These are phyloP conservation scores for Bovichtus diacanthus DNA, from an alignment of 2,797 vertebrate genomes.

Conservation along the genomic window DNA sequence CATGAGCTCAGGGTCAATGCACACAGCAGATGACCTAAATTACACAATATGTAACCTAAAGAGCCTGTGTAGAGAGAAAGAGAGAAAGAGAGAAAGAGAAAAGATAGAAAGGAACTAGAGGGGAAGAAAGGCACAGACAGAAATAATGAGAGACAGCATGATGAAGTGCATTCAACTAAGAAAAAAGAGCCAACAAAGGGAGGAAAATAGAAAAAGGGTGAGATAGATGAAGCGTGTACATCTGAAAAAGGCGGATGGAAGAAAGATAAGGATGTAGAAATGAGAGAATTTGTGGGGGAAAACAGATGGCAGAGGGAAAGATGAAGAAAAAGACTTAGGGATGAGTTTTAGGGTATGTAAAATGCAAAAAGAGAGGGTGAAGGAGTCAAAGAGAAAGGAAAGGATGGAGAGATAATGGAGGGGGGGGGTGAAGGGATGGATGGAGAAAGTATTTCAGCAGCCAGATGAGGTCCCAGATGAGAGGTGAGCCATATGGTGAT, in stretches of 20 bases:
- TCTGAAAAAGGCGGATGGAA: slow-evolving; percentile 17
- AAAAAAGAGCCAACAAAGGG: neutral
- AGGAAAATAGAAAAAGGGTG: neutral
- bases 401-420: neutral
- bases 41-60: slow-evolving; percentile 28
- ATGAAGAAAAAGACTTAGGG: neutral
- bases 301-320: neutral
- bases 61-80: neutral
- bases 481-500: slow-evolving; percentile 53
- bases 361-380: neutral
- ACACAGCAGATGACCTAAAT: slow-evolving; percentile 25
- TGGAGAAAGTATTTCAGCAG: slow-evolving; percentile 19
- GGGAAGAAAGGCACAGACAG: neutral
- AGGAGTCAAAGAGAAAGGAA: neutral
- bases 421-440: slow-evolving; percentile 3
- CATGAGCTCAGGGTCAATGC: slow-evolving; percentile 30
- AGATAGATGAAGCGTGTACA: slow-evolving; percentile 1
- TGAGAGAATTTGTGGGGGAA: neutral
- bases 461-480: slow-evolving; percentile 47
- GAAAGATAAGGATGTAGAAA: neutral
- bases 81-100: neutral
- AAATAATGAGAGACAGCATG: slow-evolving; percentile 33
- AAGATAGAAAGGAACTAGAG: neutral
- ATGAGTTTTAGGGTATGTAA: neutral
- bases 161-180: slow-evolving; percentile 20